Evolutionary conservation across 2,888 invertebrate species (phyloP), one percentile per base, ranked within the genome.

Genomic region (Caenorhabditis afra): DNA sequence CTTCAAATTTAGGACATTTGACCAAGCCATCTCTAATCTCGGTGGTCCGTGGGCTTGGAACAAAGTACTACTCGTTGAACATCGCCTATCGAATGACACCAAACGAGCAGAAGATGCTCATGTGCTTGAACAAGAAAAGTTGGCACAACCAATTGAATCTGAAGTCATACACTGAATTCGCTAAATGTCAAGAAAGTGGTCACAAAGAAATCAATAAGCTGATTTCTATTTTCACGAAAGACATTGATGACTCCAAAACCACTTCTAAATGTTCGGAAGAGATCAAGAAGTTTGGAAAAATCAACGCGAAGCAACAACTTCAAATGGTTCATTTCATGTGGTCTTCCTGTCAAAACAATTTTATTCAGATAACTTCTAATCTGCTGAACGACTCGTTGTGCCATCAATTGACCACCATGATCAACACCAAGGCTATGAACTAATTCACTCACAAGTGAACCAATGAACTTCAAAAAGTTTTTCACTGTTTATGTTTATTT

Each of bases 71-170:
- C 73, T 85, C 85, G 4, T 59, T 87, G 49, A 82, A 77, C 29
- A 79, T 87, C 18, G 67, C 81, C 23, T 87, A 85, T 74, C 78
- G 73, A 20, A 78, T 83, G 68, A 55, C 79, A 1, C 57, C 78
- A 18, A 74, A 81, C n/a, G 87, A 86, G 41, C 86, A 85, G 67
- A 84, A 80, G 37, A 87, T 87, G 87, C 68, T 87, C 35, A 77
- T 75, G 75, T 84, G 85, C 45, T 59, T 87, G 57, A 77, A 86
- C 64, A 81, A 84, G 55, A 80, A 86, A 53, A 73, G 81, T 35
- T 87, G 87, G 87, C 71, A 66, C 65, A 85, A 84, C 58, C 83
- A 83, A 23, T 78, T 87, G 70, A 68, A 75, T 23, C 53, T 73
- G 62, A 49, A 37, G 18, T 16, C 35, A 3, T 73, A 61, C 49